A percentile compares a stretch with the other conserved stretches of the same genome.
These are phyloP conservation scores for Sisyra nigra DNA, from an alignment of 2,888 invertebrate species.

Conservation along the genomic window DNA sequence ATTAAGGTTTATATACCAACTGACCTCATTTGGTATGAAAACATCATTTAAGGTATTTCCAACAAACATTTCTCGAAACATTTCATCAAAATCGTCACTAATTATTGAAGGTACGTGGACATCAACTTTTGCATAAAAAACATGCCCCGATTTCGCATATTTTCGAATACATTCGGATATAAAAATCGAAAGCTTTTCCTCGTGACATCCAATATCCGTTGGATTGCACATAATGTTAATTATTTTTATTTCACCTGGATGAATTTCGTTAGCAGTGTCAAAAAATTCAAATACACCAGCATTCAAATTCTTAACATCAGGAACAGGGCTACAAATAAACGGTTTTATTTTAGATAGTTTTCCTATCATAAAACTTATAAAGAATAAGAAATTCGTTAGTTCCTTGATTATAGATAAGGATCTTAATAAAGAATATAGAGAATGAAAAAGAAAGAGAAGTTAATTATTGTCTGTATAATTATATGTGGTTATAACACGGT, in stretches of 20 bases:
- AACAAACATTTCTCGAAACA: slow-evolving; percentile 39
- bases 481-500: no score
- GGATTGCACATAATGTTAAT: slow-evolving; percentile 24
- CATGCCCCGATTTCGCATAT: slow-evolving; percentile 30
- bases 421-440: no score
- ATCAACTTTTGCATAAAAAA: slow-evolving; percentile 31
- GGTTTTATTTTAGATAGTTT: no score
- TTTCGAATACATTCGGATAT: slow-evolving; percentile 27
- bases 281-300: background rate
- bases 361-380: no score
- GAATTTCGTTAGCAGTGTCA: slow-evolving; percentile 14
- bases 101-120: slow-evolving; percentile 40
- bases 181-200: slow-evolving; percentile 22
- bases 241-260: slow-evolving; percentile 19
- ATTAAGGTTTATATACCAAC: no score
- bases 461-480: no score
- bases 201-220: slow-evolving; percentile 19
- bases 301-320: background rate
- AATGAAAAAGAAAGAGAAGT: no score
- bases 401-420: no score
- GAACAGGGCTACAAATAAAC: no score
- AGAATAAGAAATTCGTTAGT: no score
- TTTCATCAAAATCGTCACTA: slow-evolving; percentile 35
- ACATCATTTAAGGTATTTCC: slow-evolving; percentile 35
- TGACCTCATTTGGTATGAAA: slow-evolving; percentile 30